Percentiles rank a stretch among this genome's conserved stretches.
These are phyloP conservation scores for Etheostoma nigrum DNA, from an alignment of 2,797 vertebrate genomes.

Conservation along the genomic window DNA sequence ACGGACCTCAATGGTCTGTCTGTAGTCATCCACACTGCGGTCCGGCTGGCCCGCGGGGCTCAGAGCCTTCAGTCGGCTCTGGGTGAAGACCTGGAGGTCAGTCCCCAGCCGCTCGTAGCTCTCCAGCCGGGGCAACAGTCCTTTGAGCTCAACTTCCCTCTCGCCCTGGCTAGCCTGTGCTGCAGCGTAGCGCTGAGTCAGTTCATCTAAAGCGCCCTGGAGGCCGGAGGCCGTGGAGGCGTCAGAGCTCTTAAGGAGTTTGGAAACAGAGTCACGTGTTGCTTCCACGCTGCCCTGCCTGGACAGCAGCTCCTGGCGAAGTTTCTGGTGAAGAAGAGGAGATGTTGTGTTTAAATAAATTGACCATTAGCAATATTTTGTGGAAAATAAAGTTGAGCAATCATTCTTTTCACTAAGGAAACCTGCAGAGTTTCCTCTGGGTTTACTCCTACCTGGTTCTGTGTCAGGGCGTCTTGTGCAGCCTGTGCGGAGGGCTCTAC, in stretches of 20 bases:
- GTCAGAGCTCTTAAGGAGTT: constrained; percentile 89
- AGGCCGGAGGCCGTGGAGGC: constrained; percentile 87
- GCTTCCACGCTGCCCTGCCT: constrained; percentile 94
- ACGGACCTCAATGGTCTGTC: constrained; percentile 92
- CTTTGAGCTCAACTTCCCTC: constrained; percentile 88
- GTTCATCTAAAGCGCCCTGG: constrained; percentile 87
- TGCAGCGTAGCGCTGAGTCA: constrained; percentile 83
- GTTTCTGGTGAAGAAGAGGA: constrained; percentile 85
- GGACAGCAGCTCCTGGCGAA: constrained; percentile 94
- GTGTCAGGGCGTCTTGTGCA: constrained; percentile 92
- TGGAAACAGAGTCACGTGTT: constrained; percentile 90
- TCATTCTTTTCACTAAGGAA: background rate
- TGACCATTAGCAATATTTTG: background rate
- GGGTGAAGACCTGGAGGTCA: constrained; percentile 88
- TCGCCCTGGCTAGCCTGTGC: constrained; percentile 88
- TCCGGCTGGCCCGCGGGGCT: constrained; percentile 91
- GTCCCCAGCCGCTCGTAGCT: constrained; percentile 90
- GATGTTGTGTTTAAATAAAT: background rate
- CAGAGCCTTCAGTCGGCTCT: constrained; percentile 86
- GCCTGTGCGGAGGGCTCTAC: constrained; percentile 85
- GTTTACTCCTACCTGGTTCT: constrained; percentile 85
- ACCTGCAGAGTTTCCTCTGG: background rate
- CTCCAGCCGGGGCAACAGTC: constrained; percentile 90
- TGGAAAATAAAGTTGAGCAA: background rate
- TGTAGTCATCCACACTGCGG: constrained; percentile 90